phyloP scores from a whole-genome alignment of 1,140 invertebrate species.

The Monomorium pharaonis region DNA sequence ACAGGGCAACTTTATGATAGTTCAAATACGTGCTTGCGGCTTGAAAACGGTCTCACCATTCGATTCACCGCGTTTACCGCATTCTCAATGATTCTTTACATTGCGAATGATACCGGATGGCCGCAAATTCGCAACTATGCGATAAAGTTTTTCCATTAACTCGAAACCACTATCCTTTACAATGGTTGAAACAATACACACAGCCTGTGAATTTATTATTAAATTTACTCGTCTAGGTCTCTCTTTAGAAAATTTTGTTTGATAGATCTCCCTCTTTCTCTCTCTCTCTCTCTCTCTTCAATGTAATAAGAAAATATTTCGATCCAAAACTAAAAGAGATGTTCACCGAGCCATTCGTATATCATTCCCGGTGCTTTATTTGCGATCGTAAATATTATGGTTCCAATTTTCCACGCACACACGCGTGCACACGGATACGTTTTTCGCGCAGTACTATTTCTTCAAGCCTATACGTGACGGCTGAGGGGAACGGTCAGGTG shows the following conservation, averaged over 20 bases:
- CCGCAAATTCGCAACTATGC: background rate
- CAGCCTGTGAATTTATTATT: background rate
- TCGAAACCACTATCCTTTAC: background rate
- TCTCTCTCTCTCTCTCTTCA: too few relatives aligned
- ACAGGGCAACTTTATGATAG: conserved; percentile 29
- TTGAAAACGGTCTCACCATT: conserved; percentile 4
- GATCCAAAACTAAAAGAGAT: background rate
- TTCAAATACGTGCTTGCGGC: conserved; percentile 19
- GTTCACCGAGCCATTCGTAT: background rate
- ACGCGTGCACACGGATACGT: background rate
- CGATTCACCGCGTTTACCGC: conserved; percentile 24
- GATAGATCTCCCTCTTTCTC: too few relatives aligned
- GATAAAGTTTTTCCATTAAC: background rate
- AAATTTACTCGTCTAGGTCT: background rate
- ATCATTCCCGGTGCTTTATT: conserved; percentile 33
- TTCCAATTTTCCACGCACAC: background rate
- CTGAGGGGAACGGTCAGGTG: conserved; percentile 22
- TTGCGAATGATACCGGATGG: background rate
- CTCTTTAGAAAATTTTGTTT: background rate
- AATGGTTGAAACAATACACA: background rate
- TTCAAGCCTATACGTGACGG: conserved; percentile 46
- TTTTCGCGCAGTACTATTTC: conserved; percentile 7
- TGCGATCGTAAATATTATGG: conserved; percentile 20
- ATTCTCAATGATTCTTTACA: conserved; percentile 19
- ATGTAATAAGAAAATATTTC: background rate